A percentile compares a stretch with the other conserved stretches of the same genome.
Evolutionary conservation across 1,140 invertebrate species (phyloP).

Genomic region (Drosophila bocqueti): DNA sequence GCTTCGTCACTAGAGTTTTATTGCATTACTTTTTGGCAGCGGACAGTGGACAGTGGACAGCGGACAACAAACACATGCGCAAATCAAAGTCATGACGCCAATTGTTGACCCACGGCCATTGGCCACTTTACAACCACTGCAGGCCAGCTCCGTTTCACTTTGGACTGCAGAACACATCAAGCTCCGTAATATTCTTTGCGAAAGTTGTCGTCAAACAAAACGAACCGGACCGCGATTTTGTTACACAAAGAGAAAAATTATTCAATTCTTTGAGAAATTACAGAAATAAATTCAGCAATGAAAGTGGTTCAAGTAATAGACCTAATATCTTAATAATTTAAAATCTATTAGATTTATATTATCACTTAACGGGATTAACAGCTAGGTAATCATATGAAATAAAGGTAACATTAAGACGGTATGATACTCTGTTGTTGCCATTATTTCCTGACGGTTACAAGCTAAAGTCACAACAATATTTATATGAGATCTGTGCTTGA

Average conservation of each 20-base stretch:
- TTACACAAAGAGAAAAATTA: conserved; percentile 3
- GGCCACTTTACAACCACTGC: conserved; percentile 55
- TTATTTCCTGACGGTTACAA: too few relatives aligned
- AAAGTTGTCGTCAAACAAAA: conserved; percentile 40
- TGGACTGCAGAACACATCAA: conserved; percentile 19
- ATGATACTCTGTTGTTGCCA: too few relatives aligned
- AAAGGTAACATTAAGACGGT: too few relatives aligned
- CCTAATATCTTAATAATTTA: too few relatives aligned
- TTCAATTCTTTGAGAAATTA: not conserved
- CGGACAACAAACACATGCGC: conserved; percentile 58
- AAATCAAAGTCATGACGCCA: conserved; percentile 73
- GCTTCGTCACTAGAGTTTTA: conserved; percentile 58
- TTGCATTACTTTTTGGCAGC: conserved; percentile 57
- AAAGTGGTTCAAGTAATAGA: not conserved
- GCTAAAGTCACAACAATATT: too few relatives aligned
- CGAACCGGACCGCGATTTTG: conserved; percentile 40
- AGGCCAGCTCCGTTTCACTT: conserved; percentile 3
- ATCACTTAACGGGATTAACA: too few relatives aligned
- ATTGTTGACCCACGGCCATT: conserved; percentile 70
- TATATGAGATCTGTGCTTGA: too few relatives aligned
- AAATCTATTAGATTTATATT: too few relatives aligned
- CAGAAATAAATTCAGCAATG: not conserved
- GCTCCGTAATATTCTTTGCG: conserved; percentile 42
- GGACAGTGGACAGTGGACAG: not conserved
- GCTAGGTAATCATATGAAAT: too few relatives aligned